phyloP scores from a whole-genome alignment of 2,113 vertebrate genomes.

The Carassius auratus region DNA sequence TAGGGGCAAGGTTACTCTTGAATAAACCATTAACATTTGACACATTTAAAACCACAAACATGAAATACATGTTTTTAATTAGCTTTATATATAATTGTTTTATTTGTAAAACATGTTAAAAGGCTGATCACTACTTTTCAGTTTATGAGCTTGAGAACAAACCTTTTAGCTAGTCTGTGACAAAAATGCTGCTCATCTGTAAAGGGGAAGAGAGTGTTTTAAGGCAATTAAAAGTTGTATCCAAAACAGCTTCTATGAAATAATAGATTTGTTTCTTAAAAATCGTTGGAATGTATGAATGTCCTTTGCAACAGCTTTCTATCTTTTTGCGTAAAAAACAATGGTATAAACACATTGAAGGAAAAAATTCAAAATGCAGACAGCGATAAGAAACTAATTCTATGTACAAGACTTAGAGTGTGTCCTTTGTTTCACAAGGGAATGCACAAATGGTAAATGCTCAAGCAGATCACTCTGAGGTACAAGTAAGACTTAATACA shows the following conservation, averaged over 20 bases:
- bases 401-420: conserved; percentile 56
- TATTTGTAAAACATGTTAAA: conserved; percentile 21
- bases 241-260: conserved; percentile 53
- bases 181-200: conserved; percentile 45
- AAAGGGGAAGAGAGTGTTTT: conserved; percentile 50
- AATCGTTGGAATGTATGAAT: conserved; percentile 63
- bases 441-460: conserved; percentile 45
- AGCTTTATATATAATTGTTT: not conserved
- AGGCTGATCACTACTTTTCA: conserved; percentile 28
- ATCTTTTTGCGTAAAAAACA: conserved; percentile 49
- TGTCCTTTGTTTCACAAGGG: conserved; percentile 25
- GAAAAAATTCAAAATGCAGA: conserved; percentile 43
- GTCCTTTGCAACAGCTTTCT: conserved; percentile 50
- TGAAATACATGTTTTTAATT: not conserved
- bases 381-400: conserved; percentile 45
- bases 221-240: conserved; percentile 61
- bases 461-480: conserved; percentile 45
- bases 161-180: conserved; percentile 27
- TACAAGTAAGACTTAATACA: conserved; percentile 46
- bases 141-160: conserved; percentile 18
- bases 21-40: conserved; percentile 1
- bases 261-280: conserved; percentile 47
- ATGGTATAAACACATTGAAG: conserved; percentile 48
- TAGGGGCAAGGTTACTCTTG: not conserved
- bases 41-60: conserved; percentile 11